Evolutionary conservation across 1,140 invertebrate genomes (phyloP).

Genomic region (Orchestia grillus): DNA sequence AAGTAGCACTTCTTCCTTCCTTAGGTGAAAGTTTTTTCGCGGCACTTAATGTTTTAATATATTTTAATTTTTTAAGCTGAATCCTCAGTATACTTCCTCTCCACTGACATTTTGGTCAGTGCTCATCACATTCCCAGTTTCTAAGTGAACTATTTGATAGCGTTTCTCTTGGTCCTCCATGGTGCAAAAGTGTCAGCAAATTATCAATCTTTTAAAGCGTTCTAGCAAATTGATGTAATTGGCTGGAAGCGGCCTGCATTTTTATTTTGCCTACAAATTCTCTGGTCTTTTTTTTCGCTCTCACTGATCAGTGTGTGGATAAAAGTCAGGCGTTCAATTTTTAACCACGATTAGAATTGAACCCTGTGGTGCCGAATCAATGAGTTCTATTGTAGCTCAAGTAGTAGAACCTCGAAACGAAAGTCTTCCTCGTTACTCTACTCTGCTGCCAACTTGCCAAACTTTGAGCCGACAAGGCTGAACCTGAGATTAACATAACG

Average conservation of each 20-base stretch:
- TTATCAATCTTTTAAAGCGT: neutral
- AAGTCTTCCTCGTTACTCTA: neutral
- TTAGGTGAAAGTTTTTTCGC: neutral
- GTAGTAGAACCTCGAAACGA: neutral
- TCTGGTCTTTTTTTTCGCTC: neutral
- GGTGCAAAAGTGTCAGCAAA: neutral
- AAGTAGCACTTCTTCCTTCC: too few relatives aligned
- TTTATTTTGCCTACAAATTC: neutral
- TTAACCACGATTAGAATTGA: neutral
- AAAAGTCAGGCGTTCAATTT: neutral
- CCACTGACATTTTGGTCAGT: neutral
- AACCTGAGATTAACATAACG: neutral
- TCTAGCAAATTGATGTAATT: neutral
- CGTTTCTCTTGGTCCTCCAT: neutral
- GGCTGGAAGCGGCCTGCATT: neutral
- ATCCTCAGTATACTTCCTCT: neutral
- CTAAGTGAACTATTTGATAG: neutral
- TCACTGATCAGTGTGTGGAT: neutral
- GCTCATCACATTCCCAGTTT: neutral
- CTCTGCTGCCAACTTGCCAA: conserved; percentile 5
- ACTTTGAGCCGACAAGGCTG: neutral
- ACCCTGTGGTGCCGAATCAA: neutral
- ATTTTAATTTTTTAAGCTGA: neutral
- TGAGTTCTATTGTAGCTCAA: neutral
- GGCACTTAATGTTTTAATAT: neutral